A percentile compares a stretch with the other conserved stretches of the same genome.
Evolutionary conservation across 2,113 vertebrate genomes (phyloP).

Genomic region (Saguinus imperator): DNA sequence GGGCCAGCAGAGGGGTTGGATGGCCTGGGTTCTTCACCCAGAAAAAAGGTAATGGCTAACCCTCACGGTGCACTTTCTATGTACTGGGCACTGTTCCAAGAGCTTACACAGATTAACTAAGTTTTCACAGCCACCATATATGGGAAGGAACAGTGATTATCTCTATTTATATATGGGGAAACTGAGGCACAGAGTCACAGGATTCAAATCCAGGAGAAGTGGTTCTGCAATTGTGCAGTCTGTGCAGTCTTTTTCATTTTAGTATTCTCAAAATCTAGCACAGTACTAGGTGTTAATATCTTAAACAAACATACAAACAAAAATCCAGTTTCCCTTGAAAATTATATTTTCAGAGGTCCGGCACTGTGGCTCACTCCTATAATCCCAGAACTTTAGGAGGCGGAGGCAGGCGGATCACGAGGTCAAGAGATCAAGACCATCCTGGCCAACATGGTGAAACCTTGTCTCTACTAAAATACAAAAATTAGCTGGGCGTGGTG

Average conservation of each 20-base stretch:
- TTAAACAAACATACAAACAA: background rate
- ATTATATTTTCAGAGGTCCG: background rate
- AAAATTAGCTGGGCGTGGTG: no score
- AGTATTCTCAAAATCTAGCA: background rate
- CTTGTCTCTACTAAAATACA: no score
- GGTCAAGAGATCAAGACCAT: no score
- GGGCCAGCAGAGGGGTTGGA: background rate
- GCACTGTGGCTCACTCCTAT: no score
- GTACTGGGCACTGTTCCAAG: background rate
- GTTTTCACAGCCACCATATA: background rate
- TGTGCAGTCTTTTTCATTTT: background rate
- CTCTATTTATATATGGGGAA: background rate
- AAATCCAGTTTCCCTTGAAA: constrained; percentile 2
- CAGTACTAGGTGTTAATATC: background rate
- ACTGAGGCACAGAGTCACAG: background rate
- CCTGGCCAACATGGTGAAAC: no score
- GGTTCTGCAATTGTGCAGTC: background rate
- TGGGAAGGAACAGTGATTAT: background rate
- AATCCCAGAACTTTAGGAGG: no score
- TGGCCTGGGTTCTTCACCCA: background rate
- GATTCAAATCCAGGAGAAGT: background rate
- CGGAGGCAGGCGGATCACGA: no score
- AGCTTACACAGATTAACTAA: background rate
- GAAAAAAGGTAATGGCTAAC: background rate
- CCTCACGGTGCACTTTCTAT: background rate